These are phyloP conservation scores for Chloromyia formosa DNA, from an alignment of 2,888 invertebrate species.

Conservation along the genomic window DNA sequence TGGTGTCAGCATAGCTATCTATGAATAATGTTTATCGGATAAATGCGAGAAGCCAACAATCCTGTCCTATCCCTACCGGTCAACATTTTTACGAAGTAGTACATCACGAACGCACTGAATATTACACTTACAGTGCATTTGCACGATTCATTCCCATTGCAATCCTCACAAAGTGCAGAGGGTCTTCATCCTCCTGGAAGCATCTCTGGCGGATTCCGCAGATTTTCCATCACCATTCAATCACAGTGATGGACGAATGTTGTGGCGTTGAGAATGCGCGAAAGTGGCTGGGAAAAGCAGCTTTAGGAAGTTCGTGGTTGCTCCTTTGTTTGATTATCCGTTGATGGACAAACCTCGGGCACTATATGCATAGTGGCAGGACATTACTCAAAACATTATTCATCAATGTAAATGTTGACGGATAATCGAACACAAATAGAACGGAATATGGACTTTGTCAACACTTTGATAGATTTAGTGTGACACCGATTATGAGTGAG, in stretches of 20 bases:
- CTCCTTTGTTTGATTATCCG: conserved; percentile 41
- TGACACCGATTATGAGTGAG: too few species aligned
- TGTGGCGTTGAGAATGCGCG: background rate
- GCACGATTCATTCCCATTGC: too few species aligned
- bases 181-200: too few species aligned
- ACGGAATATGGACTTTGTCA: conserved; percentile 41
- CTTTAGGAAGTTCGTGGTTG: conserved; percentile 20
- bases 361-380: background rate
- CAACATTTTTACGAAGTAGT: too few species aligned
- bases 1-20: too few species aligned
- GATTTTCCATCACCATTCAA: background rate
- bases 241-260: background rate
- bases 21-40: too few species aligned
- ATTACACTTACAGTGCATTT: too few species aligned
- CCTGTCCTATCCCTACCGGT: too few species aligned
- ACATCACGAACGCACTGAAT: too few species aligned
- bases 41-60: too few species aligned
- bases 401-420: conserved; percentile 41
- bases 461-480: conserved; percentile 40
- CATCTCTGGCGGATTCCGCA: too few species aligned
- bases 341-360: conserved; percentile 14
- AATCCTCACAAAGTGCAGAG: too few species aligned
- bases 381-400: conserved; percentile 43
- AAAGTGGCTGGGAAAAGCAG: background rate
- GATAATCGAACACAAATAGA: conserved; percentile 44